Evolutionary conservation across 2,113 vertebrate species (phyloP).

Genomic region (Sceloporus undulatus): DNA sequence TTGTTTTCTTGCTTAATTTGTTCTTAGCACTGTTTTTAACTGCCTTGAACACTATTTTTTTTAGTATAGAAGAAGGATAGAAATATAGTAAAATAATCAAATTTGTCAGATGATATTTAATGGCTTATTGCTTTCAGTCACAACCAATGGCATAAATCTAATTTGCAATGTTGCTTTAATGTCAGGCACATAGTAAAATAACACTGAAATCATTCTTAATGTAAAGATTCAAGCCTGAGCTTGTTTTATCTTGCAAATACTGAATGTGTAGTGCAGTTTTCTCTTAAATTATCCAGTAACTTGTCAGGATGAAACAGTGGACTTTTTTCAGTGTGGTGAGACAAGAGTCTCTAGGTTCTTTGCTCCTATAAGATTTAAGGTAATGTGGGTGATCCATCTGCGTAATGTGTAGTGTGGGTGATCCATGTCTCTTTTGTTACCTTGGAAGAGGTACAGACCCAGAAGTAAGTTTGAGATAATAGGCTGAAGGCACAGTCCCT

Average conservation of each 20-base stretch:
- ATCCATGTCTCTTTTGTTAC: conserved; percentile 68
- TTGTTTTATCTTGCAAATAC: conserved; percentile 19
- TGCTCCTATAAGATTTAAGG: conserved; percentile 37
- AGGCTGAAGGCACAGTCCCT: conserved; percentile 38
- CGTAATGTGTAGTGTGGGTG: conserved; percentile 40
- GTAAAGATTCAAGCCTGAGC: conserved; percentile 30
- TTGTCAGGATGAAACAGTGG: conserved; percentile 18
- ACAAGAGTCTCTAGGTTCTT: conserved; percentile 44
- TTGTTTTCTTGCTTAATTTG: too few relatives aligned
- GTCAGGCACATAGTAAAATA: background rate
- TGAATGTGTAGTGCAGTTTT: conserved; percentile 20
- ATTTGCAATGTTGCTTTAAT: background rate
- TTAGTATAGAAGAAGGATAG: background rate
- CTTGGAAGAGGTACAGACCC: conserved; percentile 77
- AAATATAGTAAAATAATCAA: too few relatives aligned
- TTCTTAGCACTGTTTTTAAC: too few relatives aligned
- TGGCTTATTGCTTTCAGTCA: background rate
- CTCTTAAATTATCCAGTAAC: conserved; percentile 42
- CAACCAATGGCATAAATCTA: background rate
- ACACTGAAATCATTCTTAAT: background rate
- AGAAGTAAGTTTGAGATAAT: conserved; percentile 76
- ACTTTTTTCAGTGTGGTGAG: conserved; percentile 29
- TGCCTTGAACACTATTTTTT: background rate
- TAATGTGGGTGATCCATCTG: conserved; percentile 49
- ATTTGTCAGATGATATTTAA: background rate